These are phyloP conservation scores for Nesoenas mayeri DNA, from an alignment of 2,113 vertebrate species.

Conservation along the genomic window DNA sequence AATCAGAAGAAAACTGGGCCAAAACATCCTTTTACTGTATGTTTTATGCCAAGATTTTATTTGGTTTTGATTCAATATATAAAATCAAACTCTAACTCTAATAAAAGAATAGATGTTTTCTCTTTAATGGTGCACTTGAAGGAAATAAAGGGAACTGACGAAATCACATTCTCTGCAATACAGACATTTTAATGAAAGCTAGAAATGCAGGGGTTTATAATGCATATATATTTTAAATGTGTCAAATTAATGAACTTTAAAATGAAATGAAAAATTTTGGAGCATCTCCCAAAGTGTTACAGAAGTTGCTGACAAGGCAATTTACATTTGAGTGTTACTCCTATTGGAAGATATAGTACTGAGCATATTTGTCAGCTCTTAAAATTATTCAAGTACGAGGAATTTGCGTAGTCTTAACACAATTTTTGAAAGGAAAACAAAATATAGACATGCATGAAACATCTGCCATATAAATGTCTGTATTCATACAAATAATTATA, in stretches of 20 bases:
- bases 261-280: background rate
- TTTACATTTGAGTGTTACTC: background rate
- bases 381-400: background rate
- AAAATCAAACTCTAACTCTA: background rate
- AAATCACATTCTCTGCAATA: background rate
- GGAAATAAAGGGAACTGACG: background rate
- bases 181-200: background rate
- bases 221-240: background rate
- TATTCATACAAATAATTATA: background rate
- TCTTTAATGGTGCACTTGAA: background rate
- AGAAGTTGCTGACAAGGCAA: slow-evolving; percentile 21
- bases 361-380: background rate
- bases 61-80: background rate
- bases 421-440: slow-evolving; percentile 6
- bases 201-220: background rate
- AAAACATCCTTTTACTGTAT: background rate
- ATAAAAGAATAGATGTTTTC: background rate
- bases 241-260: slow-evolving; percentile 10
- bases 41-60: background rate
- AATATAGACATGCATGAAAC: background rate
- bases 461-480: background rate
- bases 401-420: slow-evolving; percentile 15
- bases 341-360: background rate
- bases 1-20: background rate
- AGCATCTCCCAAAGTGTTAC: background rate